Evolutionary conservation across 2,888 invertebrate species (phyloP).

Genomic region (Thereva nobilitata): DNA sequence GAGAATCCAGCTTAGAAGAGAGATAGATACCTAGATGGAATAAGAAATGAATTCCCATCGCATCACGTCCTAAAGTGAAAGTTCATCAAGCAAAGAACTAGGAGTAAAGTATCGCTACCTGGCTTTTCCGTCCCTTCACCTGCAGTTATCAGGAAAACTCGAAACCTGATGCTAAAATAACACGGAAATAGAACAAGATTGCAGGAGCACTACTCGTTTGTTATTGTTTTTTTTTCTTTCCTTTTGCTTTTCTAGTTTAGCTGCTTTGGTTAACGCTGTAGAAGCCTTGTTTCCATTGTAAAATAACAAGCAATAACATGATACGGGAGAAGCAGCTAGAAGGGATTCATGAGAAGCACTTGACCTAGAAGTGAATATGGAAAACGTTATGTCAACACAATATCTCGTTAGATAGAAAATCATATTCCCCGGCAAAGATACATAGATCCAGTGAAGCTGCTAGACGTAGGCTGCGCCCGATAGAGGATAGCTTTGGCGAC

Average conservation of each 20-base stretch:
- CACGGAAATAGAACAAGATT: constrained; percentile 19
- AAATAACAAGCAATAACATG: constrained; percentile 31
- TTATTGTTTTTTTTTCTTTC: constrained; percentile 15
- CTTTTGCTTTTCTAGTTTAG: neutral
- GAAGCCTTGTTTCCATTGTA: constrained; percentile 28
- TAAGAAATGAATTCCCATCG: neutral
- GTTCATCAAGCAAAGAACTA: constrained; percentile 20
- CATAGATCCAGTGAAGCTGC: constrained; percentile 18
- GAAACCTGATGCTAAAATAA: neutral
- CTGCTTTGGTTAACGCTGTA: no score
- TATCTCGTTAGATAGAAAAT: constrained; percentile 32
- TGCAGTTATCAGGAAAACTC: constrained; percentile 22
- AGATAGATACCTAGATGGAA: no score
- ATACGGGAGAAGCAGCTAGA: constrained; percentile 18
- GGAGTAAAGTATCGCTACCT: no score
- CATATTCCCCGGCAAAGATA: constrained; percentile 19
- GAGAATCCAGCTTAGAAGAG: neutral
- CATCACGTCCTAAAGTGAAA: constrained; percentile 17
- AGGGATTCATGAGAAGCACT: constrained; percentile 29
- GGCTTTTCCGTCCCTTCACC: constrained; percentile 8
- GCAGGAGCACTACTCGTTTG: constrained; percentile 26
- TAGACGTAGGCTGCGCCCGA: constrained; percentile 4
- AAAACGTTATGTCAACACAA: constrained; percentile 34
- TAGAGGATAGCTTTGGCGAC: constrained; percentile 23
- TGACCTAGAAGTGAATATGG: constrained; percentile 33